These are phyloP conservation scores for Podocnemis expansa DNA, from an alignment of 2,113 vertebrate species.

Conservation along the genomic window DNA sequence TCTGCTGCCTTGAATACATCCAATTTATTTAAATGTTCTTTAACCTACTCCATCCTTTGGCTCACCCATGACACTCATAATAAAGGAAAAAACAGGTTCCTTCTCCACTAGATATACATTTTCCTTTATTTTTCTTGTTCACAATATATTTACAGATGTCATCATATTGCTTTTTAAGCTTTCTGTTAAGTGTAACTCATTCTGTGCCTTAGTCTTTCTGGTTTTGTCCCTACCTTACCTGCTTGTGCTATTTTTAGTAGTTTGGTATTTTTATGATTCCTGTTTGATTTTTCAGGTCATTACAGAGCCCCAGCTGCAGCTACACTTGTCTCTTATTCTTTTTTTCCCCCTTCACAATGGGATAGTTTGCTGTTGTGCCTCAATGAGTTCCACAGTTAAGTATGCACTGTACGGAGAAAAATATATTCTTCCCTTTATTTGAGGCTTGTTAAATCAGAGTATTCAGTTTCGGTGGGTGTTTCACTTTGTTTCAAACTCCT, in stretches of 20 bases:
- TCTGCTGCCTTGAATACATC: background rate
- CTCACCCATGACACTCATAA: no score
- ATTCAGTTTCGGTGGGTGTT: background rate
- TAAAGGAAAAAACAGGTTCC: no score
- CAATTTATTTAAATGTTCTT: background rate
- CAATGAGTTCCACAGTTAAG: background rate
- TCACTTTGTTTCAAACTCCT: background rate
- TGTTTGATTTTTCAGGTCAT: background rate
- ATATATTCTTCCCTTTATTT: background rate
- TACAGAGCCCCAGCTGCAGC: background rate
- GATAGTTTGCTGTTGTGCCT: background rate
- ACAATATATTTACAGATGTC: background rate
- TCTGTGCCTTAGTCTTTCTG: background rate
- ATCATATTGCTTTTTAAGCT: background rate
- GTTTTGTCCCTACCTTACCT: background rate
- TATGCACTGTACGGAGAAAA: background rate
- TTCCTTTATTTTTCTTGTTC: background rate
- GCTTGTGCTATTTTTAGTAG: background rate
- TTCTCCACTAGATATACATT: background rate
- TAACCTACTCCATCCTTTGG: no score
- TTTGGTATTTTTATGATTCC: background rate
- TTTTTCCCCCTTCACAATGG: background rate
- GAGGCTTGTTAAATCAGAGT: background rate
- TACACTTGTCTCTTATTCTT: background rate
- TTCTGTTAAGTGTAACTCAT: background rate